These are phyloP conservation scores for Pteronotus mesoamericanus DNA, from an alignment of 2,797 vertebrate species.

Conservation along the genomic window DNA sequence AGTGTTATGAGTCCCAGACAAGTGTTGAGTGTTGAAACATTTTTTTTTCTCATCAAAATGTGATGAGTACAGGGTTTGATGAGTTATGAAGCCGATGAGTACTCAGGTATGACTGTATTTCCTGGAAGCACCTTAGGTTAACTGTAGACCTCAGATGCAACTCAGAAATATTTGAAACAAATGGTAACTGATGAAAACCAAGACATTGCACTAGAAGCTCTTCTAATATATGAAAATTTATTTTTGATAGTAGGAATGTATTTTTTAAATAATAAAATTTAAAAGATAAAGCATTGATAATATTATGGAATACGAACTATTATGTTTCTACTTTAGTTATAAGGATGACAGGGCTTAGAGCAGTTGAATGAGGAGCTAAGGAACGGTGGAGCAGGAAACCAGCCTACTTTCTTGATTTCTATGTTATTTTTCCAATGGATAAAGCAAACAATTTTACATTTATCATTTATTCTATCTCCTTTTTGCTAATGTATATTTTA, in stretches of 20 bases:
- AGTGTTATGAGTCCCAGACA: neutral
- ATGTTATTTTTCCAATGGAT: neutral
- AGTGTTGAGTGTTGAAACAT: neutral
- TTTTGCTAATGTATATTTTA: neutral
- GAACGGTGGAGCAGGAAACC: neutral
- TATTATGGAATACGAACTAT: neutral
- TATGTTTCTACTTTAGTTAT: neutral
- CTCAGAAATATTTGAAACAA: slow-evolving; percentile 7
- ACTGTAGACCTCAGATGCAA: neutral
- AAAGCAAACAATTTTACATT: neutral
- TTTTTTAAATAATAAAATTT: neutral
- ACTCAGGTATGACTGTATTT: neutral
- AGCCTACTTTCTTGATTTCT: neutral
- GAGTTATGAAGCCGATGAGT: neutral
- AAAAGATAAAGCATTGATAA: neutral
- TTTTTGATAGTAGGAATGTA: neutral
- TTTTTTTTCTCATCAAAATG: neutral
- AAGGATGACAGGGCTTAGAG: neutral
- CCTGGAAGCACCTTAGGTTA: neutral
- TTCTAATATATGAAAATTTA: neutral
- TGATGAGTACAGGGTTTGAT: neutral
- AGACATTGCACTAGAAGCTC: neutral
- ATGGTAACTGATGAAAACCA: neutral
- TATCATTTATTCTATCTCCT: neutral
- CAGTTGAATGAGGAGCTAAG: neutral